Evolutionary conservation across 2,113 vertebrate species (phyloP).

Genomic region (Dinomys branickii): DNA sequence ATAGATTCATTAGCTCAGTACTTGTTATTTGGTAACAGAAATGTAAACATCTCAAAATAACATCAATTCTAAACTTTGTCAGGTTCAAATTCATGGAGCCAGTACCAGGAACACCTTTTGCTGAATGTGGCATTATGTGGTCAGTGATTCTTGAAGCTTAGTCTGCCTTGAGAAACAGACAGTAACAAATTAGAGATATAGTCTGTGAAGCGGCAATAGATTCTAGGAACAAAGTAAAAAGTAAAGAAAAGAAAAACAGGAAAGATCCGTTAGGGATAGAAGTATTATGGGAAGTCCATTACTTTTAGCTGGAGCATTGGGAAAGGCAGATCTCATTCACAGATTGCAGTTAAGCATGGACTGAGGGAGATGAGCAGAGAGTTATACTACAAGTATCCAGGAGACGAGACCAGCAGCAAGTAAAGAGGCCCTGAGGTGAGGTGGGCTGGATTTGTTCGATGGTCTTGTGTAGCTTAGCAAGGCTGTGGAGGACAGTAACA

Average conservation of each 20-base stretch:
- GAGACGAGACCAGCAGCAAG: not conserved
- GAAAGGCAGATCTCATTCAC: not conserved
- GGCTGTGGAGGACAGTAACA: not conserved
- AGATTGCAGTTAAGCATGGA: not conserved
- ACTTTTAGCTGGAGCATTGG: not conserved
- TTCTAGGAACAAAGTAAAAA: not conserved
- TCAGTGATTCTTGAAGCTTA: not conserved
- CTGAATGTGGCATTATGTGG: not conserved
- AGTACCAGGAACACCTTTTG: not conserved
- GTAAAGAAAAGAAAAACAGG: not conserved
- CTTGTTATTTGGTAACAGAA: not conserved
- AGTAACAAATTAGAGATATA: not conserved
- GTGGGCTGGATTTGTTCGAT: not conserved
- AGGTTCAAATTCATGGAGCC: not conserved
- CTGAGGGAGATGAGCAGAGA: not conserved
- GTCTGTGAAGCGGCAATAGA: not conserved
- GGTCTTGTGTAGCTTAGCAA: not conserved
- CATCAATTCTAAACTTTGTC: conserved; percentile 12
- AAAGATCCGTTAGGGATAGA: not conserved
- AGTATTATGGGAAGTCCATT: not conserved
- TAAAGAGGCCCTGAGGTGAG: not conserved
- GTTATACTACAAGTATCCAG: not conserved
- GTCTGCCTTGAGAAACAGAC: not conserved
- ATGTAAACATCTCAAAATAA: conserved; percentile 16
- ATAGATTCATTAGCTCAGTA: not conserved